Conservation (phyloP, 1,140 invertebrate genomes). For the Eciton burchellii region DNA sequence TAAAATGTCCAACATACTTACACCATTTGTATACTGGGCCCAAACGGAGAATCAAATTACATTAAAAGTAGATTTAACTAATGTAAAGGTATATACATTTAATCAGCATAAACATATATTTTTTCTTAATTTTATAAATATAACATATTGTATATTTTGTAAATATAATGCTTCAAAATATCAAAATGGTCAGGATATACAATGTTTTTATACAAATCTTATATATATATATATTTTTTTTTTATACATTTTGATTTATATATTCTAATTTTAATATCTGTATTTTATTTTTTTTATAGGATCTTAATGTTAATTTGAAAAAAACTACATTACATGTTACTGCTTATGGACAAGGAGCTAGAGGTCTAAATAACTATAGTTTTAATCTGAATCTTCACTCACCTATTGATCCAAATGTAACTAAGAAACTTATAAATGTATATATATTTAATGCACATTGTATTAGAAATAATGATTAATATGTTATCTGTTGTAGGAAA, state of each 20-base stretch:
- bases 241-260: too few species aligned
- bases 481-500: conserved; percentile 81
- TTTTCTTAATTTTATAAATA: neutral
- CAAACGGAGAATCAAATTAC: conserved; percentile 92
- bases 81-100: conserved; percentile 88
- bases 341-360: conserved; percentile 89
- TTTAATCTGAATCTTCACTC: conserved; percentile 91
- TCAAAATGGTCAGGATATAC: too few species aligned
- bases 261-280: too few species aligned
- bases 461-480: conserved; percentile 15
- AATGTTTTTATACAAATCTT: too few species aligned
- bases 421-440: conserved; percentile 4
- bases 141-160: neutral
- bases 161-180: neutral
- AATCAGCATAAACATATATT: neutral
- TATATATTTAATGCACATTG: conserved; percentile 29
- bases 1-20: conserved; percentile 84
- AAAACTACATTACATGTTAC: conserved; percentile 88
- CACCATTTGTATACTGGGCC: conserved; percentile 97
- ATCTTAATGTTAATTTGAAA: conserved; percentile 87
- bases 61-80: conserved; percentile 93
- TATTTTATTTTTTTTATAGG: conserved; percentile 76
- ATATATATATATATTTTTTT: too few species aligned
- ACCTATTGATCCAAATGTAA: conserved; percentile 89
- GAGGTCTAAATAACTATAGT: conserved; percentile 89